Base-by-base conservation (phyloP, 2,888 invertebrate species). In the Lysandra coridon region DNA sequence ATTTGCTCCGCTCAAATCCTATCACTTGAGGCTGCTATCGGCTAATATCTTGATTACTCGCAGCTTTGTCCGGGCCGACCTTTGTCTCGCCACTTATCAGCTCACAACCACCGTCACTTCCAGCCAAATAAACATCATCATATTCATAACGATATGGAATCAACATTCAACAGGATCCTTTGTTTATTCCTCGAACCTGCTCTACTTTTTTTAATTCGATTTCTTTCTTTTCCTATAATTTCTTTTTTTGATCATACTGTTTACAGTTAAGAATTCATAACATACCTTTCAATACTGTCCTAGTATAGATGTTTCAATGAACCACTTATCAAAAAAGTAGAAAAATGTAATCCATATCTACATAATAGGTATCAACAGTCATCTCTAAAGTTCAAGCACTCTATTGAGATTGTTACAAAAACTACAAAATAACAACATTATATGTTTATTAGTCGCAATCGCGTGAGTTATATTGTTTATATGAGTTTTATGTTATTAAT, bases 1-100 rank as follows among this genome's bases (percentile, higher is more conserved):
- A 64, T 64, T 12, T 64, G 17, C 69, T 74, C 79, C 84, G 85
- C 84, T 83, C 1, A 12, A 60, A 80, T 81, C 82, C 80, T 37
- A 5, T 82, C 1, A 23, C 83, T 86, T 83, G 80, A 73, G 37
- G 83, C 82, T 53, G 17, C 60, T 64, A 80, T 78, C 57, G 57
- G 75, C 82, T 86, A 87, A 88, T 90, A 89, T 91, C 91, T 91
- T 91, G 91, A 91, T 91, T 86, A 88, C 84, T 81, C 75, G 76
- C 81, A 83, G 87, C 90, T 91, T 89, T 90, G 91, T 90, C 85
- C 84, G 84, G 84, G 81, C 89, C 89, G 90, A 87, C 90, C 90
- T 90, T 91, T 91, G 92, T 92, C 91, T 89, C 89, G 82, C 83
- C 83, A 85, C 84, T 87, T 88, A 89, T 89, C 90, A 85, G 84